Conservation (phyloP, 2,888 invertebrate species). For the Microdon myrmicae region DNA sequence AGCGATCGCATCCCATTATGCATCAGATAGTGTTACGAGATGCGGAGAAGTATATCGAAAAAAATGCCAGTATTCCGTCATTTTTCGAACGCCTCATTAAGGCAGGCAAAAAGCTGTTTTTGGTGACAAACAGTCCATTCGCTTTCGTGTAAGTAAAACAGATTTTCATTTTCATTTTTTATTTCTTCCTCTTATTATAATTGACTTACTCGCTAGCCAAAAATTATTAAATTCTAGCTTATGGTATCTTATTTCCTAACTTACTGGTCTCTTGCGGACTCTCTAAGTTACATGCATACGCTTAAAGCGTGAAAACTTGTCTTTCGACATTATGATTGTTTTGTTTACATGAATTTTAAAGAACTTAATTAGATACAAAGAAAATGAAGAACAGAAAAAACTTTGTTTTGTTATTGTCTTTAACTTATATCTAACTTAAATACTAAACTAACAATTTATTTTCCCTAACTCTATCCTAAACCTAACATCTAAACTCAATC, state of each 20-base stretch:
- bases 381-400: too few species aligned
- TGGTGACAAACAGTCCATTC: conserved; percentile 96
- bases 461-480: too few species aligned
- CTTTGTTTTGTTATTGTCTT: too few species aligned
- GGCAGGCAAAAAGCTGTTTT: conserved; percentile 87
- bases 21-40: conserved; percentile 87
- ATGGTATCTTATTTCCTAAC: not conserved
- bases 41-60: conserved; percentile 82
- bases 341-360: too few species aligned
- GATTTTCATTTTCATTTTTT: not conserved
- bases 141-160: conserved; percentile 85
- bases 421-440: too few species aligned
- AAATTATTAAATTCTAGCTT: not conserved
- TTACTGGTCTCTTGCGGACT: too few species aligned
- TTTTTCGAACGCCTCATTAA: conserved; percentile 81
- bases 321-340: too few species aligned
- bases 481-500: too few species aligned
- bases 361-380: too few species aligned
- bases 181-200: not conserved
- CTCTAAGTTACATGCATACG: too few species aligned
- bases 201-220: not conserved
- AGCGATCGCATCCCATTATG: conserved; percentile 88
- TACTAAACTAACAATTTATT: too few species aligned
- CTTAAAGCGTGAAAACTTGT: too few species aligned
- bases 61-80: conserved; percentile 76